Base-by-base conservation (phyloP, 1,140 invertebrate species). In the Cotesia chilonis region DNA sequence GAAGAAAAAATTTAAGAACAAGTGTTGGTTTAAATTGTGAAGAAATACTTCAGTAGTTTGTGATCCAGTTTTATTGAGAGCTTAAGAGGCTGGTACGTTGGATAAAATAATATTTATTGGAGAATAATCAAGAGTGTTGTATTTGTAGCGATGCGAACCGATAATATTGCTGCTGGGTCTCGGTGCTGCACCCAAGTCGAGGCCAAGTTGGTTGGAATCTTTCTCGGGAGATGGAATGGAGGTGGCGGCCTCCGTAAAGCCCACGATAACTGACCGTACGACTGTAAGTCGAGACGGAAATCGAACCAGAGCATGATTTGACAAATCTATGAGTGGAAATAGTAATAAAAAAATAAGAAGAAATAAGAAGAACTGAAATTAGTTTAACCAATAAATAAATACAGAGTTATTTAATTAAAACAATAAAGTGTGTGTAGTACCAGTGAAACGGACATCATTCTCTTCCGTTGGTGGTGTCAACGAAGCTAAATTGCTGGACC, bases 191-290 rank as follows among this genome's bases (percentile, higher is more conserved):
- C 36, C 54, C 20, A 63, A 59, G 54, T 70, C 68, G 70, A 71
- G 70, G 70, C 70, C 70, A 71, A 71, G 61, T 65, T 51, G 41
- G 14, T 54, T 71, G 63, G 51, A 65, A 71, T 71, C 28, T 12
- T 17, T 54, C 51, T 51, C n/a, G 41, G 14, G 41, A 64, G 60
- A 54, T 71, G 47, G 57, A 61, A 71, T 64, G 38, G 61, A 71
- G 70, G 70, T 66, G 61, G 70, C 63, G 47, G 70, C 70, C 61
- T 71, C 60, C 41, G 60, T 61, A 60, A 51, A 65, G 35, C 60
- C 47, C 61, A 59, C 57, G 37, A 68, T 59, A 41, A 69, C 47
- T 35, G 35, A 37, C 14, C 51, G 35, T 60, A n/a, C 57, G 28
- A 36, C 52, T 10, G 6, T 10, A 47, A 67, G 61, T 72, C 41